phyloP scores from a whole-genome alignment of 2,113 vertebrate species.

The Atractosteus spatula region DNA sequence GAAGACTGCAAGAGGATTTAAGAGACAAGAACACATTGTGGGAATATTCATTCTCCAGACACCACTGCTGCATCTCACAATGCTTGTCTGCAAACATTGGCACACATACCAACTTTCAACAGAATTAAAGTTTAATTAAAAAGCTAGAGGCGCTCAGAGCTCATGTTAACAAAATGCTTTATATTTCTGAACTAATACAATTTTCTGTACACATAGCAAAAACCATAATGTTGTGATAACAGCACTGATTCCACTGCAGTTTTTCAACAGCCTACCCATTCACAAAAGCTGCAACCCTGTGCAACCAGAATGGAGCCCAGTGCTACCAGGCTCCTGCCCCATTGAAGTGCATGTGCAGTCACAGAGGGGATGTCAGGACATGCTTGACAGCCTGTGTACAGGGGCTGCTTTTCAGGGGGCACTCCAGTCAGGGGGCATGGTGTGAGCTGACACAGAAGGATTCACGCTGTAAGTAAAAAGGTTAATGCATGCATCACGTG shows the following conservation, averaged over 20 bases:
- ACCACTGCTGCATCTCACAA: neutral
- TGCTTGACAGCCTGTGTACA: neutral
- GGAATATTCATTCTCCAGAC: neutral
- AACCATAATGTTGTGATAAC: too few species aligned
- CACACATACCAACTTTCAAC: neutral
- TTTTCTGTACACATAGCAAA: too few species aligned
- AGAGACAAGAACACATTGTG: neutral
- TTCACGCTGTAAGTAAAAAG: constrained; percentile 27
- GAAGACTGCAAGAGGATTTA: neutral
- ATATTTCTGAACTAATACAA: too few species aligned
- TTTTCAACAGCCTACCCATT: too few species aligned
- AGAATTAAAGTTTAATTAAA: neutral
- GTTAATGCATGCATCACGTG: constrained; percentile 35
- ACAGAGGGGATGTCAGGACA: neutral
- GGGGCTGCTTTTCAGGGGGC: neutral
- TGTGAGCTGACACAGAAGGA: neutral
- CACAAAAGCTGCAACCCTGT: too few species aligned
- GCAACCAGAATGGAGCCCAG: neutral
- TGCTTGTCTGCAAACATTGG: neutral
- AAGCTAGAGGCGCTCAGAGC: too few species aligned
- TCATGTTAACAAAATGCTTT: too few species aligned
- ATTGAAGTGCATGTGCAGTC: neutral
- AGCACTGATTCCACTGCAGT: too few species aligned
- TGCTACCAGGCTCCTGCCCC: neutral
- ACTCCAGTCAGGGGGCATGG: neutral